Evolutionary conservation across 2,113 vertebrate genomes (phyloP).

Genomic region (Oreochromis aureus): DNA sequence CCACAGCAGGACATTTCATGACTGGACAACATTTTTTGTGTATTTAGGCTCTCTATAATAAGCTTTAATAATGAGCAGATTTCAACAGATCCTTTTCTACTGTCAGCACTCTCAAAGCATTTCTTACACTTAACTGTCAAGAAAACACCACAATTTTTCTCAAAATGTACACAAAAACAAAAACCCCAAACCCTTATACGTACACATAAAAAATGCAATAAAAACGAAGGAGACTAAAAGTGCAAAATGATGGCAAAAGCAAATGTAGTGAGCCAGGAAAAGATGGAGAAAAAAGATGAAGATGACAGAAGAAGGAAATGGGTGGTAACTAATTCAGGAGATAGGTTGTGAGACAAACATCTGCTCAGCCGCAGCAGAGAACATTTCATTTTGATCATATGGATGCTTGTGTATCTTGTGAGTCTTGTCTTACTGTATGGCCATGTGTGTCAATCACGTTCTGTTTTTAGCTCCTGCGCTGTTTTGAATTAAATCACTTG

Average conservation of each 20-base stretch:
- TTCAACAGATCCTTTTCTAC: not conserved
- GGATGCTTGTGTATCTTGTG: not conserved
- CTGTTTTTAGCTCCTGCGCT: conserved; percentile 33
- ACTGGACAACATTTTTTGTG: not conserved
- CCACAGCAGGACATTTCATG: not conserved
- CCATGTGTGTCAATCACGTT: conserved; percentile 1
- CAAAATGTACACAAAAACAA: not conserved
- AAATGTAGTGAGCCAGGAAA: not conserved
- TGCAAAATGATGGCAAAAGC: not conserved
- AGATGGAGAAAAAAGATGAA: not conserved
- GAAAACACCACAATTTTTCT: not conserved
- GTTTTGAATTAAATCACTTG: not conserved
- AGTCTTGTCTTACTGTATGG: not conserved
- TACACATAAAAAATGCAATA: not conserved
- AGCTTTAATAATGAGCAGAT: not conserved
- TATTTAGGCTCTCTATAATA: not conserved
- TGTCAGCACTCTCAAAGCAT: not conserved
- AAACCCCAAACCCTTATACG: not conserved
- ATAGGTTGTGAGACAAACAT: not conserved
- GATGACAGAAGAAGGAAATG: not conserved
- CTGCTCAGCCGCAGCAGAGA: not conserved
- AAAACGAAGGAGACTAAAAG: not conserved
- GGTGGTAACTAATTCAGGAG: not conserved
- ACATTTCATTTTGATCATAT: not conserved
- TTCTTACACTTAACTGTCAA: not conserved